Conservation (phyloP, 1,140 invertebrate genomes). For the Bactericera cockerelli region DNA sequence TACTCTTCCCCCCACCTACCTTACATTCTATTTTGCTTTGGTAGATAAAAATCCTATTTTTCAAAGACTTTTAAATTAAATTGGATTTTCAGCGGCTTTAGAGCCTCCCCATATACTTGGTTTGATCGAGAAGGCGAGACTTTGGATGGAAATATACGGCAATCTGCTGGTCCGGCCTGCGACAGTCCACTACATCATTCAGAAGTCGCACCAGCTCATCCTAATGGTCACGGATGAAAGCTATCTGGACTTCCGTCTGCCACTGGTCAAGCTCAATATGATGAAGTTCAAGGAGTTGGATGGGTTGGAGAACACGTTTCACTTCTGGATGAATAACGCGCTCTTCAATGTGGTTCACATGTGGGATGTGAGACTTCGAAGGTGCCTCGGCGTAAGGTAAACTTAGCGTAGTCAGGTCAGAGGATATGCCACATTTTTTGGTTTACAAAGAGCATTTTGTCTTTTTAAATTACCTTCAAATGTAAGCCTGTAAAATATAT, state of each 20-base stretch:
- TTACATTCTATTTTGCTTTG: too few species aligned
- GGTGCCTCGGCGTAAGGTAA: constrained; percentile 37
- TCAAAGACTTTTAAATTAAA: too few species aligned
- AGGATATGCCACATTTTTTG: too few species aligned
- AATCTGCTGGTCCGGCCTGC: constrained; percentile 58
- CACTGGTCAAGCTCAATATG: constrained; percentile 42
- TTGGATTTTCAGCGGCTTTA: not conserved
- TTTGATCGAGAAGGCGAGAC: constrained; percentile 39
- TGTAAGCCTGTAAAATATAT: too few species aligned
- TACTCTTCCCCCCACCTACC: too few species aligned
- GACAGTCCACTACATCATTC: constrained; percentile 54
- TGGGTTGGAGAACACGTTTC: constrained; percentile 60
- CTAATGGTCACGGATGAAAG: constrained; percentile 51
- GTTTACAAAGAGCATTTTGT: too few species aligned
- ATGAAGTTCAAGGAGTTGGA: constrained; percentile 67
- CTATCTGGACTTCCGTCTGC: constrained; percentile 40
- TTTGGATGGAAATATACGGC: constrained; percentile 64
- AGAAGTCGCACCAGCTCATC: constrained; percentile 42
- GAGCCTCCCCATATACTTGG: not conserved
- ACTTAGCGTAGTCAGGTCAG: too few species aligned
- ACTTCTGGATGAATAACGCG: constrained; percentile 52
- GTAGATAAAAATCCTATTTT: too few species aligned
- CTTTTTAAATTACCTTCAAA: too few species aligned
- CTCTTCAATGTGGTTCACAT: constrained; percentile 47
- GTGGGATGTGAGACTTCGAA: constrained; percentile 54